These are phyloP conservation scores for Phenganax stokvisi DNA, from an alignment of 92 coral and sea anemone species.

Conservation along the genomic window DNA sequence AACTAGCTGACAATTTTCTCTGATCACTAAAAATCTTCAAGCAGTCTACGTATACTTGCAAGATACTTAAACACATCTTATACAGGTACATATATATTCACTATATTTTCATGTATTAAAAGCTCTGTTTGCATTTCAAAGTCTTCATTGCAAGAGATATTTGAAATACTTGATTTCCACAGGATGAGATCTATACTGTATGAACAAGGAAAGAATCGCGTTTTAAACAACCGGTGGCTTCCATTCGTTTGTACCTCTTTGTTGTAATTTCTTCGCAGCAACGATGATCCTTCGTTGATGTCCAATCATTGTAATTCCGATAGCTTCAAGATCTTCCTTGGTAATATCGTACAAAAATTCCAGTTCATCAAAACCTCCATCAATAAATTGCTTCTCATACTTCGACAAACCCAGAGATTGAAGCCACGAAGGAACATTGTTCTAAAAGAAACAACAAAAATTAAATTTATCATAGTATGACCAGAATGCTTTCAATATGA, in stretches of 20 bases:
- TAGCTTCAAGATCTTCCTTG: conserved; percentile 72
- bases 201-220: conserved; percentile 18
- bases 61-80: too few species aligned
- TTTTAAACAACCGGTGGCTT: conserved; percentile 31
- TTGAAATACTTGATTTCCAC: neutral
- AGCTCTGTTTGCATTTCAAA: too few species aligned
- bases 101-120: too few species aligned
- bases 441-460: conserved; percentile 41
- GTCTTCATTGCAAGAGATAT: too few species aligned
- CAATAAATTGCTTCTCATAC: conserved; percentile 81
- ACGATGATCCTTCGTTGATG: conserved; percentile 87
- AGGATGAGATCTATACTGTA: neutral
- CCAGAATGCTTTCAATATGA: too few species aligned
- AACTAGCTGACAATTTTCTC: conserved; percentile 12
- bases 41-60: neutral
- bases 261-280: conserved; percentile 66
- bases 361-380: conserved; percentile 96
- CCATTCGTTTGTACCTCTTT: conserved; percentile 28
- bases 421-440: conserved; percentile 86
- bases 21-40: neutral
- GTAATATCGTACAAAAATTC: conserved; percentile 88
- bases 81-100: too few species aligned
- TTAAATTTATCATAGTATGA: neutral
- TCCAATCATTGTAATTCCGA: conserved; percentile 80
- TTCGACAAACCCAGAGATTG: conserved; percentile 76